Conservation (phyloP, 2,113 vertebrate genomes). For the Alethe diademata region DNA sequence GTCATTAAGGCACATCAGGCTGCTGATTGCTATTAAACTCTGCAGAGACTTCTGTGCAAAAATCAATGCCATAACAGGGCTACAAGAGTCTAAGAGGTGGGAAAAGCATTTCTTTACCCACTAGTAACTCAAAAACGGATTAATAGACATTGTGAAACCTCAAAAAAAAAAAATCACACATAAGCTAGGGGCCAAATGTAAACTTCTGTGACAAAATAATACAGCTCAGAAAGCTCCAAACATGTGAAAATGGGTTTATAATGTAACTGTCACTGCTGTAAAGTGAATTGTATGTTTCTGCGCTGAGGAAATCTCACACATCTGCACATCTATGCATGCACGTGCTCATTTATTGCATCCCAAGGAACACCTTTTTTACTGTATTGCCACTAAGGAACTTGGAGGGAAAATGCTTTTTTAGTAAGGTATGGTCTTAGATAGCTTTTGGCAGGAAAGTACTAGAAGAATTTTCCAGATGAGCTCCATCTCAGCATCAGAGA, state of each 20-base stretch:
- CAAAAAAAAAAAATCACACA: neutral
- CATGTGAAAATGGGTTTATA: conserved; percentile 16
- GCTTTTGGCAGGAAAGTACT: neutral
- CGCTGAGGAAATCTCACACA: conserved; percentile 7
- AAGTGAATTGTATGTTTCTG: neutral
- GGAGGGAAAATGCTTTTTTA: neutral
- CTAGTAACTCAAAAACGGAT: conserved; percentile 26
- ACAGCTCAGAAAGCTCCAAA: neutral
- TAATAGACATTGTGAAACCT: conserved; percentile 10
- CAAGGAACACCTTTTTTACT: neutral
- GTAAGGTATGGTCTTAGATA: neutral
- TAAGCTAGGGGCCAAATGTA: conserved; percentile 1
- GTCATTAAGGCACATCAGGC: conserved; percentile 61
- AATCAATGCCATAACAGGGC: conserved; percentile 43
- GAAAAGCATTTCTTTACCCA: conserved; percentile 39
- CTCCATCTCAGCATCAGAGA: neutral
- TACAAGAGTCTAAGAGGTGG: conserved; percentile 11
- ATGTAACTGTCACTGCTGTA: neutral
- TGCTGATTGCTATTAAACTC: conserved; percentile 63
- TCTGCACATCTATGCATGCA: neutral
- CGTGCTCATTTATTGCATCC: neutral
- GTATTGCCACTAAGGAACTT: neutral
- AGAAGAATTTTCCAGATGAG: neutral
- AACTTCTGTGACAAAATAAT: conserved; percentile 19
- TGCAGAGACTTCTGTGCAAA: conserved; percentile 48